These are phyloP conservation scores for Caenorhabditis zanzibari DNA, from an alignment of 2,888 invertebrate species.

Conservation along the genomic window DNA sequence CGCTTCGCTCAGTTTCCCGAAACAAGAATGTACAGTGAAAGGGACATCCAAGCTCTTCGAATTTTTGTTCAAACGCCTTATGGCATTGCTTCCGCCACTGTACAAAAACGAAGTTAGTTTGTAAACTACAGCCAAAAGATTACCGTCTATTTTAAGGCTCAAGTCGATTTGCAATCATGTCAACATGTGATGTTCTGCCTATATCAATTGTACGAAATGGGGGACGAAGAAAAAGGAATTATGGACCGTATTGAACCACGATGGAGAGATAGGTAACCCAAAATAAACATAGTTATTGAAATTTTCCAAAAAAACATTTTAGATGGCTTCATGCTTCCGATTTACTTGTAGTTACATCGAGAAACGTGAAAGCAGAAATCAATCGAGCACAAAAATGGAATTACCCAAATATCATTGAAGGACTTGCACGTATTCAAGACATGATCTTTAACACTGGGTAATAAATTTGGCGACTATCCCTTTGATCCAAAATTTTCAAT, in stretches of 20 bases:
- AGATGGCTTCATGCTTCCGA: not conserved
- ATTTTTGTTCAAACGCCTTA: not conserved
- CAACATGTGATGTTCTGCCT: not conserved
- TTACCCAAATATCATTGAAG: too few relatives aligned
- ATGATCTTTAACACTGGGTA: not conserved
- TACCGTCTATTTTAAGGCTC: not conserved
- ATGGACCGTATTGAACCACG: not conserved
- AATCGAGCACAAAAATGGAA: not conserved
- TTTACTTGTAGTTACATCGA: not conserved
- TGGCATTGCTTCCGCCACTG: not conserved
- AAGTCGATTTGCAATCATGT: too few relatives aligned
- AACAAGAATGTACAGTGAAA: not conserved
- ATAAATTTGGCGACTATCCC: not conserved
- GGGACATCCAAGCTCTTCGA: not conserved
- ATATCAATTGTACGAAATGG: not conserved
- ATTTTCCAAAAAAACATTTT: not conserved
- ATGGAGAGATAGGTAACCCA: not conserved
- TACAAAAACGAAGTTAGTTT: not conserved
- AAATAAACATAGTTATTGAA: too few relatives aligned
- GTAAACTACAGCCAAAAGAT: too few relatives aligned
- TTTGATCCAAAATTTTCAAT: not conserved
- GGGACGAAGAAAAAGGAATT: not conserved
- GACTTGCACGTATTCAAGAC: not conserved
- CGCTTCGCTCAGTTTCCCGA: conserved; percentile 9
- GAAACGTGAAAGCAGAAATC: not conserved